Percentiles rank a stretch among this genome's conserved stretches.
Conservation (phyloP, 2,797 vertebrate genomes). For the Allochrocebus solatus region DNA sequence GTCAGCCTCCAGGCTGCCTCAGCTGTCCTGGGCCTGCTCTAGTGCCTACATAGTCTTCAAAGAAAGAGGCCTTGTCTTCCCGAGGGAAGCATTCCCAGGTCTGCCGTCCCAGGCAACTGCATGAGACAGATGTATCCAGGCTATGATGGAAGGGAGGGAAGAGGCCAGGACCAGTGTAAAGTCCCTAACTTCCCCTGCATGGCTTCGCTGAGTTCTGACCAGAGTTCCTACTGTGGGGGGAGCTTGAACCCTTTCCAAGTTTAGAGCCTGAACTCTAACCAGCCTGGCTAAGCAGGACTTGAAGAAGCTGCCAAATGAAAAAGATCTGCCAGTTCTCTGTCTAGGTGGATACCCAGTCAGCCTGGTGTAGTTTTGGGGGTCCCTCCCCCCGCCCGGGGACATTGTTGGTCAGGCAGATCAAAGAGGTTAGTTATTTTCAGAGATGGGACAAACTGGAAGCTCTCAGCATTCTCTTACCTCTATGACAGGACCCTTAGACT, state of each 20-base stretch:
- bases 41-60: not conserved
- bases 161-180: not conserved
- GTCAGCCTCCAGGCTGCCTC: not conserved
- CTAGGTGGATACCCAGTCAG: too few species aligned
- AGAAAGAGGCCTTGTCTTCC: not conserved
- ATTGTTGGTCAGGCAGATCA: not conserved
- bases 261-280: too few species aligned
- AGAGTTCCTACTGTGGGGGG: fast-evolving
- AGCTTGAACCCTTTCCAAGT: not conserved
- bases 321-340: not conserved
- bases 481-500: not conserved
- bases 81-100: fast-evolving
- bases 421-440: not conserved
- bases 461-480: not conserved
- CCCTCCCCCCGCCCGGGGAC: fast-evolving
- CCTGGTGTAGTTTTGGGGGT: fast-evolving
- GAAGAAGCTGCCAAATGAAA: not conserved
- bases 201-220: not conserved
- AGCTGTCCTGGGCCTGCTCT: not conserved
- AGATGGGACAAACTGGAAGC: not conserved
- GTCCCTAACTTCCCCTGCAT: fast-evolving
- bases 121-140: not conserved
- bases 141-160: not conserved
- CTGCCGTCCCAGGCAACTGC: not conserved
- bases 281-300: not conserved